phyloP scores from a whole-genome alignment of 64 coral and sea anemone species.

The Exaiptasia diaphana region DNA sequence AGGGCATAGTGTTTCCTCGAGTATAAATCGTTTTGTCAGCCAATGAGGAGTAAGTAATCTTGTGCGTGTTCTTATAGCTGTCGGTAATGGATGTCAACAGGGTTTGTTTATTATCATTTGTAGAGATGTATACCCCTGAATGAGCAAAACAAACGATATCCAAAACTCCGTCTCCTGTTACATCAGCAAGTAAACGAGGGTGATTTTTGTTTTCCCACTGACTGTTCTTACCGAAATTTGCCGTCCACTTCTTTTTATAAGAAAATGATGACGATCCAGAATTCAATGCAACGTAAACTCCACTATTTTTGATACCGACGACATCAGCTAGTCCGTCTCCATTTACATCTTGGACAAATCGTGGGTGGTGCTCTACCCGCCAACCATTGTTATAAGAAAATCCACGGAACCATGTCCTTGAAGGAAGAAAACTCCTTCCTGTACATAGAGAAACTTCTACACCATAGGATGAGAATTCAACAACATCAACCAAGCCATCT shows the following conservation, averaged over 20 bases:
- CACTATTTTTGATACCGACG: background rate
- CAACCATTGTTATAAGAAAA: background rate
- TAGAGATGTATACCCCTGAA: background rate
- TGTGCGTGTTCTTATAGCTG: background rate
- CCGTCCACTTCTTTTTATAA: background rate
- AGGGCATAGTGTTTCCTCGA: background rate
- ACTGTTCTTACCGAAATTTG: background rate
- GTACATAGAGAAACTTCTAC: background rate
- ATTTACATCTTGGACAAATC: background rate
- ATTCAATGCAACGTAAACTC: background rate
- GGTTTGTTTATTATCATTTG: background rate
- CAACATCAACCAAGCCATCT: slow-evolving; percentile 21
- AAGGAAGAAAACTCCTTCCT: background rate
- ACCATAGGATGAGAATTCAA: slow-evolving; percentile 4
- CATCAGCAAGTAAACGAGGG: slow-evolving; percentile 7
- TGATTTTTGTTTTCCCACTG: background rate
- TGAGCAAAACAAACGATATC: slow-evolving; percentile 21
- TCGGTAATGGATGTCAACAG: background rate
- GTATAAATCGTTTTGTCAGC: background rate
- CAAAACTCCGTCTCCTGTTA: slow-evolving; percentile 1
- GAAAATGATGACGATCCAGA: background rate
- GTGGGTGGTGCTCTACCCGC: background rate
- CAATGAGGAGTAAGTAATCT: background rate
- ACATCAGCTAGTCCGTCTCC: slow-evolving; percentile 15
- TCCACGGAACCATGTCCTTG: background rate